phyloP scores from a whole-genome alignment of 2,113 vertebrate genomes.

The Dromas ardeola region DNA sequence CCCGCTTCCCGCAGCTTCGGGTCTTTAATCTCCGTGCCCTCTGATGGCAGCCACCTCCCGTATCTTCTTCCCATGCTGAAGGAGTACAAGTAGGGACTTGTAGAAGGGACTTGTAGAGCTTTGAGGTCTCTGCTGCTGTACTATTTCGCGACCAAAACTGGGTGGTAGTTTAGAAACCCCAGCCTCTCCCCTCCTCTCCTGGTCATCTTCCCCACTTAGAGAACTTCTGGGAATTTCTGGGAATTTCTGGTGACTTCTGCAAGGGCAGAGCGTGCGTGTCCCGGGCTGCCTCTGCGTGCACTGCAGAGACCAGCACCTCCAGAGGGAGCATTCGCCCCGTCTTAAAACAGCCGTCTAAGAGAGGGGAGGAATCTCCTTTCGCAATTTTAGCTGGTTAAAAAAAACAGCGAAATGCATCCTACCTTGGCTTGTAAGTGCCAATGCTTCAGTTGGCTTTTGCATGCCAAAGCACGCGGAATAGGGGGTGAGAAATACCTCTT shows the following conservation, averaged over 20 bases:
- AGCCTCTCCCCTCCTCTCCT: background rate
- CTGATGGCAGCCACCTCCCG: accelerated
- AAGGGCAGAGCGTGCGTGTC: accelerated
- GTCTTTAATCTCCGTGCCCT: background rate
- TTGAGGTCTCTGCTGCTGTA: background rate
- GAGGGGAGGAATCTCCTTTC: background rate
- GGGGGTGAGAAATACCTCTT: background rate
- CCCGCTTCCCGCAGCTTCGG: accelerated
- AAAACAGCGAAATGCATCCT: background rate
- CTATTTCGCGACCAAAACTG: background rate
- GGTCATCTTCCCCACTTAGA: background rate
- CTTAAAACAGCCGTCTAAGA: background rate
- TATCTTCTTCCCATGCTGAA: background rate
- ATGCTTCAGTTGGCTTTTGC: background rate
- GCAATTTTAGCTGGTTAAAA: background rate
- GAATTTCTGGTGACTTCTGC: background rate
- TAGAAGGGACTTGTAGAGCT: background rate
- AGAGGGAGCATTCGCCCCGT: constrained; percentile 45
- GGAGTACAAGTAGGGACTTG: background rate
- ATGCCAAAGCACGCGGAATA: accelerated
- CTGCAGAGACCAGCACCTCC: background rate
- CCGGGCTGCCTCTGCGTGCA: background rate
- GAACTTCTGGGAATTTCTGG: background rate
- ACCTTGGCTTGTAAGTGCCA: background rate
- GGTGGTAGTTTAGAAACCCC: background rate